Conservation (phyloP, 2,888 invertebrate genomes). For the Archaeoteleia sp. region DNA sequence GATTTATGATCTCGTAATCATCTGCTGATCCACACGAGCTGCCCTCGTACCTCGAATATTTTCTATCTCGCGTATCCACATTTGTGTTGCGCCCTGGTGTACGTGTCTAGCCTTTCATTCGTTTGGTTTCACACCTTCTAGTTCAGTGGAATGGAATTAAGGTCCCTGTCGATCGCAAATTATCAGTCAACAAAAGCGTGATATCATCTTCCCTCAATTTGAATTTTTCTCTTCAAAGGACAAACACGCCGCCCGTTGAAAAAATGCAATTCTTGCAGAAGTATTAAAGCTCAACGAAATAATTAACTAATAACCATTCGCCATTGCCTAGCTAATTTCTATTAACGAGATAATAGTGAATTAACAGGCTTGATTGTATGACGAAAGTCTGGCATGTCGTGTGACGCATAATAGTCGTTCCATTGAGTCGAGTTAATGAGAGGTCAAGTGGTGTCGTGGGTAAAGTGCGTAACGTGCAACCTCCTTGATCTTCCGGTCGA, state of each 20-base stretch:
- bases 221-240: too few relatives aligned
- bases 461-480: constrained; percentile 58
- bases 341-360: constrained; percentile 47
- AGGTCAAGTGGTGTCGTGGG: constrained; percentile 55
- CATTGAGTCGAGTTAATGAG: constrained; percentile 53
- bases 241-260: too few relatives aligned
- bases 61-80: constrained; percentile 51
- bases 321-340: constrained; percentile 36
- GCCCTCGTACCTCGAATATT: constrained; percentile 55
- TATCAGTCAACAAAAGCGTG: constrained; percentile 9
- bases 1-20: constrained; percentile 68
- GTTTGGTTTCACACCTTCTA: constrained; percentile 66
- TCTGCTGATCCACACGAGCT: constrained; percentile 61
- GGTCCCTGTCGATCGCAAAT: constrained; percentile 36
- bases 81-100: constrained; percentile 24
- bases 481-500: constrained; percentile 58
- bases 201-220: too few relatives aligned
- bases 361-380: constrained; percentile 44
- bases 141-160: constrained; percentile 44
- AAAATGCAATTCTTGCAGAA: too few relatives aligned
- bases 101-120: constrained; percentile 60
- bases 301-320: constrained; percentile 37
- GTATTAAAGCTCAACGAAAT: constrained; percentile 33
- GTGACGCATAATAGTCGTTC: constrained; percentile 45
- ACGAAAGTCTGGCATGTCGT: constrained; percentile 43